Evolutionary conservation across 2,113 vertebrate species (phyloP).

Genomic region (Aramus guarauna): DNA sequence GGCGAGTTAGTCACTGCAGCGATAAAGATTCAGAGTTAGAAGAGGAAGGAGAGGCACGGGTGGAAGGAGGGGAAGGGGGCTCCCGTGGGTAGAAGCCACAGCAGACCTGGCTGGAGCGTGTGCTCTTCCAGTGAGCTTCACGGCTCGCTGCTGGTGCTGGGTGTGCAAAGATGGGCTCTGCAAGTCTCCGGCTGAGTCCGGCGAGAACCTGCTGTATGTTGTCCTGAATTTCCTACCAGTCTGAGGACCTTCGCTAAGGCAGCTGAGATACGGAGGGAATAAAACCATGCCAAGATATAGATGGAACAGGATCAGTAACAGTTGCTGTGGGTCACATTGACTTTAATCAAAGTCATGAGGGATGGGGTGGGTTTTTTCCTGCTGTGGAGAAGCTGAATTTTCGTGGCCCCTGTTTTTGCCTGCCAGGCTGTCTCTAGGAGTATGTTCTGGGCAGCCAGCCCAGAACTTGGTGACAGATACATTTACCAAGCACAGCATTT

Average conservation of each 20-base stretch:
- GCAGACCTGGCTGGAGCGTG: rapidly evolving
- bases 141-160: background rate
- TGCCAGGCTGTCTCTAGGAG: background rate
- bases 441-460: background rate
- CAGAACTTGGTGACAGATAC: background rate
- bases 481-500: background rate
- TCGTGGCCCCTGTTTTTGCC: background rate
- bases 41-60: background rate
- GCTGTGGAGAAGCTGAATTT: background rate
- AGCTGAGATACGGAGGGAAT: rapidly evolving
- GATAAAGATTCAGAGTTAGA: background rate
- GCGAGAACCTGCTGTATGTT: background rate
- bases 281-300: rapidly evolving
- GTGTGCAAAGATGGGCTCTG: no score
- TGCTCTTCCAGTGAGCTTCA: background rate
- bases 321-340: rapidly evolving
- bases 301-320: rapidly evolving
- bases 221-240: no score
- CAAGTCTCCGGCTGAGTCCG: background rate
- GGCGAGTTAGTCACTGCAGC: background rate
- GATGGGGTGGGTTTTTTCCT: background rate
- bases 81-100: background rate
- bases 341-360: background rate
- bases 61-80: background rate
- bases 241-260: background rate